Conservation (phyloP, 2,113 vertebrate species). For the Gnathonemus longibarbis region DNA sequence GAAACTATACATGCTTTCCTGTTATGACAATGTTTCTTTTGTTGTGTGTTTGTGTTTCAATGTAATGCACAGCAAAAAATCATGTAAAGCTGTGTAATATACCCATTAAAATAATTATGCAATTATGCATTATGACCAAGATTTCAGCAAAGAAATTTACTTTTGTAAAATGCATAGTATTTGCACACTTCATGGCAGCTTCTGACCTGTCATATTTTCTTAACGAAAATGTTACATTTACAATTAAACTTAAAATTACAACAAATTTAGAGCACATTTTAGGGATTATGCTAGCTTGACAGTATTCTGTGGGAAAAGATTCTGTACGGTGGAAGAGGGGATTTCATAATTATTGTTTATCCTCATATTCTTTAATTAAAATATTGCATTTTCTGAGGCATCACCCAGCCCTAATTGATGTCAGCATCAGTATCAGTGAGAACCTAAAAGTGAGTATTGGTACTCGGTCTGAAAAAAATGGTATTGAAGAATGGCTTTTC, state of each 20-base stretch:
- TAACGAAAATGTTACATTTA: background rate
- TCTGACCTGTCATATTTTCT: background rate
- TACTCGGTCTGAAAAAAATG: background rate
- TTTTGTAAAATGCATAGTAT: background rate
- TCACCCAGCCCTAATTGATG: background rate
- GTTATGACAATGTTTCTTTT: background rate
- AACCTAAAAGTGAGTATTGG: background rate
- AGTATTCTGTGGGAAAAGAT: background rate
- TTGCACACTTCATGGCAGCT: background rate
- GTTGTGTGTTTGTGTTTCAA: background rate
- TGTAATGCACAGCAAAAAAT: background rate
- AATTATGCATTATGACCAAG: background rate
- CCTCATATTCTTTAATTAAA: background rate
- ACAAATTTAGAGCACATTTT: background rate
- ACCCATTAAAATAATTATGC: background rate
- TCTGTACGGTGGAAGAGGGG: background rate
- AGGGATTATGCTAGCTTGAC: background rate
- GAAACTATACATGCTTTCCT: background rate
- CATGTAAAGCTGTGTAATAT: background rate
- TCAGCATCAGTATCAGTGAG: background rate
- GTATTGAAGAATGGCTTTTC: background rate
- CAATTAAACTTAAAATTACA: background rate
- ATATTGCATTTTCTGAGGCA: background rate
- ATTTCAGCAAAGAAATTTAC: background rate
- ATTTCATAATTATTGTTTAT: background rate